Conservation (phyloP, 2,113 vertebrate species). For the Phrynosoma platyrhinos region DNA sequence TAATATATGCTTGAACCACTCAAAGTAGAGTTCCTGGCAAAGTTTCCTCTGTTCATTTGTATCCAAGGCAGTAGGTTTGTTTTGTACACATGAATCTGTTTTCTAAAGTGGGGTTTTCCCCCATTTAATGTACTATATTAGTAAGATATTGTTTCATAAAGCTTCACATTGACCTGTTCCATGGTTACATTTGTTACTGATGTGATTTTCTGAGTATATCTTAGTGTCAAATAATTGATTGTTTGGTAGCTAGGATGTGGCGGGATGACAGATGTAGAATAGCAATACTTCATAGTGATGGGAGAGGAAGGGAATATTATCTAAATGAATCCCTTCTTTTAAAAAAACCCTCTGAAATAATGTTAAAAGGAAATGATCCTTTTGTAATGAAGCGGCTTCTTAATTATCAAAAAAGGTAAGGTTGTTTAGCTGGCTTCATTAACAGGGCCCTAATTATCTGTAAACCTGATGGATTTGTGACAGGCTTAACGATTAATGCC, state of each 20-base stretch:
- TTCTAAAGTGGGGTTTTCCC: constrained; percentile 67
- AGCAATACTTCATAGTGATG: constrained; percentile 84
- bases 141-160: constrained; percentile 71
- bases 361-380: constrained; percentile 84
- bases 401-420: constrained; percentile 97
- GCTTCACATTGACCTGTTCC: constrained; percentile 70
- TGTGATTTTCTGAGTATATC: constrained; percentile 85
- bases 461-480: constrained; percentile 99
- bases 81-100: constrained; percentile 71
- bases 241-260: constrained; percentile 87
- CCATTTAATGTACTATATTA: constrained; percentile 70
- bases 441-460: constrained; percentile 99
- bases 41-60: constrained; percentile 64
- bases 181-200: constrained; percentile 80
- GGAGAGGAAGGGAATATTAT: constrained; percentile 85
- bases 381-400: constrained; percentile 89
- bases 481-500: constrained; percentile 98
- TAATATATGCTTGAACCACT: constrained; percentile 51
- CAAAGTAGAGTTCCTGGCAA: constrained; percentile 59
- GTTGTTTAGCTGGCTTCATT: constrained; percentile 95
- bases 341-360: constrained; percentile 71
- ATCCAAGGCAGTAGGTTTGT: constrained; percentile 59
- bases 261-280: constrained; percentile 84
- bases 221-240: constrained; percentile 88
- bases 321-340: constrained; percentile 83